Evolutionary conservation across 2,888 invertebrate species (phyloP), one percentile per base, ranked within the genome.

Genomic region (Phaedon cochleariae): DNA sequence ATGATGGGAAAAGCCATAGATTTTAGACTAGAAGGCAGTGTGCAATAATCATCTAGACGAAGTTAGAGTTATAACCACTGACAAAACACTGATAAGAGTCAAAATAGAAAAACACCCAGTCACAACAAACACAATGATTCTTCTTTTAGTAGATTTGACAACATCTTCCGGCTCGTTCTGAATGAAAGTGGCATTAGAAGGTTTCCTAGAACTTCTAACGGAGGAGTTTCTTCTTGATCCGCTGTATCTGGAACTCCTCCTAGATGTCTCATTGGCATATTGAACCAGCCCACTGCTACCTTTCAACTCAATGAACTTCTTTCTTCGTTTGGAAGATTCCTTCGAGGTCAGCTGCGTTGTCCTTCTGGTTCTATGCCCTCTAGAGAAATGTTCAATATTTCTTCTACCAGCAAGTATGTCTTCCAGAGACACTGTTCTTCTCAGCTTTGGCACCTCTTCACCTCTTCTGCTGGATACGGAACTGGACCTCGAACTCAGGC

Each of bases 41-140:
- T 26, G 4, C 26, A 26, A 7, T 5, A 7, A 7, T 15, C 15
- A 41, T 41, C 41, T 41, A n/a, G 41, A 6, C 34, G 34, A 45
- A 45, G 87, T 92, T 80, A 93, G 86, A 62, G 93, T 92, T 77
- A 93, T 88, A 79, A 93, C 88, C 80, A 93, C 92, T 77, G 90
- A 91, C 78, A 92, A 88, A 70, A 92, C 88, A 76, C 92, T 90
- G 65, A 92, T 89, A 77, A 90, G 86, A 73, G 90, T 88, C 77
- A 93, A 86, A 81, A 92, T 90, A 82, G 91, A 84, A 84, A 92
- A 92, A 34, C 90, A 90, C 34, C 88, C 90, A 72, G 91, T 87
- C 65, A 92, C 89, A 75, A 90, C 88, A 77, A 89, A 90, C 57
- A 91, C 90, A 73, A 92, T 89, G 73, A 89, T 88, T 65, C 90